Evolutionary conservation across 2,888 invertebrate genomes (phyloP), one percentile per base, ranked within the genome.

Genomic region (Lithosia quadra): DNA sequence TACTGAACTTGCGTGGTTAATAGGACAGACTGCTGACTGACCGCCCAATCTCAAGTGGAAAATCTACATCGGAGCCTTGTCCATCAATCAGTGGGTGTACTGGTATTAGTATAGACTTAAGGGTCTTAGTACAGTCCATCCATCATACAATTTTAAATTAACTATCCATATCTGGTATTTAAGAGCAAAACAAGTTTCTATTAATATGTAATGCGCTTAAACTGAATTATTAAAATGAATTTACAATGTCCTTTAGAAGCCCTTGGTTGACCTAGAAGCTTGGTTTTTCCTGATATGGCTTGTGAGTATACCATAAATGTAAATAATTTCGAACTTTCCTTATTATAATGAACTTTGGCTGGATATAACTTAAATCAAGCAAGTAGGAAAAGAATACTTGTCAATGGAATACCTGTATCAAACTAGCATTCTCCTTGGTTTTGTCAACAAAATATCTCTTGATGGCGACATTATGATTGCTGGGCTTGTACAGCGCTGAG

Each of bases 401-500:
- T 56, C 13, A 28, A 22, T 1, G 22, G 18, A 34, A 3, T 88
- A 95, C 96, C 92, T 96, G 95, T 81, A 96, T 96, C 77, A 96
- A 89, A 84, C 90, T 93, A 13, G 95, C 96, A 80, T 97, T 96
- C 73, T 94, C 94, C 80, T 96, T 96, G 22, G 96, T 95, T 84
- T 96, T 96, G 83, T 98, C 98, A 88, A 98, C 95, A 84, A 97
- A 96, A 89, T 97, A 97, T 84, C 97, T 96, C 86, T 98, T 98
- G 43, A 98, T 92, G 5, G 97, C 97, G 67, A 98, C 96, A 92
- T 96, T 95, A 76, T 96, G 96, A 69, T 96, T 96, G 65, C 95
- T 96, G 11, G 96, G 96, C 74, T 95, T 94, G 88, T 97, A 96
- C 76, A 96, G 95, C 18, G 97, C 97, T 63, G 97, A 95, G 85